Conservation (phyloP, 2,113 vertebrate species). For the Centrocercus urophasianus region DNA sequence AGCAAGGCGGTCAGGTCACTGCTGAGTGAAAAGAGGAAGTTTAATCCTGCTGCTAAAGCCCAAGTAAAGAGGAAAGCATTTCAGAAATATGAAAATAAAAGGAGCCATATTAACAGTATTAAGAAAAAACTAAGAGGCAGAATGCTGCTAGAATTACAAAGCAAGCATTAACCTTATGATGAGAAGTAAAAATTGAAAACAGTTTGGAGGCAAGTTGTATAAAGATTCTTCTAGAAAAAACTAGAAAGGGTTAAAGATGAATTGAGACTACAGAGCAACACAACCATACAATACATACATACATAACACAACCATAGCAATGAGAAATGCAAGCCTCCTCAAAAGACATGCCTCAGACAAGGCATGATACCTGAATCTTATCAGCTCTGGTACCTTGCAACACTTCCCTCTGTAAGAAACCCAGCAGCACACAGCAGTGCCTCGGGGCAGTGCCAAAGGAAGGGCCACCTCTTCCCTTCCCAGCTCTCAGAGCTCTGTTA, state of each 20-base stretch:
- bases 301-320: background rate
- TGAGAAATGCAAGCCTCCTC: background rate
- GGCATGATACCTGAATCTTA: background rate
- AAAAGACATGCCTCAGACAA: background rate
- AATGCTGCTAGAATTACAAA: background rate
- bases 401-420: background rate
- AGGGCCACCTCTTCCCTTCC: background rate
- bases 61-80: background rate
- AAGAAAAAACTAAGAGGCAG: background rate
- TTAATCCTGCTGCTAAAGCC: background rate
- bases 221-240: background rate
- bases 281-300: background rate
- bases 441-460: background rate
- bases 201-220: background rate
- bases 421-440: rapidly evolving
- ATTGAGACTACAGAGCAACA: background rate
- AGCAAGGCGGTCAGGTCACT: background rate
- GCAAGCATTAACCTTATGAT: background rate
- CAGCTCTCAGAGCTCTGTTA: background rate
- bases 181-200: background rate
- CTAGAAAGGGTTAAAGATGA: background rate
- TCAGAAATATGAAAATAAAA: background rate
- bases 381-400: background rate
- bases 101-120: background rate
- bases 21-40: background rate